phyloP scores from a whole-genome alignment of 1,140 invertebrate species.

The Achroia grisella region DNA sequence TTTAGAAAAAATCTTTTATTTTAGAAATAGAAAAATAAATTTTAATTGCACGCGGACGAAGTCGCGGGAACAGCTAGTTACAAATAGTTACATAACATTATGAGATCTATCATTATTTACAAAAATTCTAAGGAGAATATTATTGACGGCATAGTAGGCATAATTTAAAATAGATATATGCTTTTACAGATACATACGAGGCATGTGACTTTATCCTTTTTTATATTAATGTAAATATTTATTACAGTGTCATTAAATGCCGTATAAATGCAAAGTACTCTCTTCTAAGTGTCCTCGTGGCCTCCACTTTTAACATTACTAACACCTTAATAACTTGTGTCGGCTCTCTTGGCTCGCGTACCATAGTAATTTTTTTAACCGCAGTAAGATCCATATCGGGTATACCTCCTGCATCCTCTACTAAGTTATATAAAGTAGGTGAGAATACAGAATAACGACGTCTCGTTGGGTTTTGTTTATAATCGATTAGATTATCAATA shows the following conservation, averaged over 20 bases:
- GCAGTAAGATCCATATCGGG: constrained; percentile 60
- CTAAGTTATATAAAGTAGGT: constrained; percentile 41
- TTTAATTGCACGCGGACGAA: too few species aligned
- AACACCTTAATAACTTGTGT: constrained; percentile 50
- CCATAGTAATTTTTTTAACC: constrained; percentile 51
- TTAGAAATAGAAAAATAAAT: too few species aligned
- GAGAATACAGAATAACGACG: constrained; percentile 29
- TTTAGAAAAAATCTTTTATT: too few species aligned
- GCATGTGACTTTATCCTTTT: too few species aligned
- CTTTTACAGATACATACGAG: constrained; percentile 9
- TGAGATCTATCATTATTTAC: too few species aligned
- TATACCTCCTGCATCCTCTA: constrained; percentile 54
- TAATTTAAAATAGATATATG: constrained; percentile 25
- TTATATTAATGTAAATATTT: constrained; percentile 2
- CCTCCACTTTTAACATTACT: constrained; percentile 51
- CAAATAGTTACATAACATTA: too few species aligned
- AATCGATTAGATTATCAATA: constrained; percentile 43
- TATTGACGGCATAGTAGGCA: constrained; percentile 12
- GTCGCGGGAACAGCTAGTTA: too few species aligned
- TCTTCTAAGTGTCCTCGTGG: constrained; percentile 48
- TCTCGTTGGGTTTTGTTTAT: constrained; percentile 39
- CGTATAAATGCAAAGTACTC: constrained; percentile 58
- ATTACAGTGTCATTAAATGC: constrained; percentile 43
- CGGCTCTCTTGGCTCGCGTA: constrained; percentile 45
- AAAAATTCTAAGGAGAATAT: constrained; percentile 9